phyloP scores from a whole-genome alignment of 2,797 vertebrate species.

The Platalea minor region DNA sequence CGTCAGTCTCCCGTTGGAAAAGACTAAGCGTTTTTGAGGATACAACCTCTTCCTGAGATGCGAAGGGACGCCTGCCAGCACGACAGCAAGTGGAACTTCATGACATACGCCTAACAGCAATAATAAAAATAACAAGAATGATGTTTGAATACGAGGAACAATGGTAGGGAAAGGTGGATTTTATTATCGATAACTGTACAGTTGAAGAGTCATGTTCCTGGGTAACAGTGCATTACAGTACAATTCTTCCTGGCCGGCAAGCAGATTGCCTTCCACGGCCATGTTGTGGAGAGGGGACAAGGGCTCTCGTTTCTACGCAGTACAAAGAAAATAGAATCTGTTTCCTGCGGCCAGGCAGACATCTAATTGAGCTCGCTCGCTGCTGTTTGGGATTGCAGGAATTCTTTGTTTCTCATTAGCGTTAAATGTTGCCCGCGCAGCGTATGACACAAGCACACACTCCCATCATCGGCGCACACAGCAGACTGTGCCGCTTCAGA shows the following conservation, averaged over 20 bases:
- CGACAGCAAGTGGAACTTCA: background rate
- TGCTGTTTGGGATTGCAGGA: background rate
- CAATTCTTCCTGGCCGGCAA: background rate
- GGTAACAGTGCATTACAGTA: background rate
- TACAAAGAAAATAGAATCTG: background rate
- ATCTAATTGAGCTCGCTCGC: background rate
- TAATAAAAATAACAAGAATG: background rate
- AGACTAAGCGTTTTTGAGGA: background rate
- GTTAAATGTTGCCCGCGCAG: background rate
- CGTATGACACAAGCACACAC: background rate
- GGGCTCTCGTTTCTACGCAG: background rate
- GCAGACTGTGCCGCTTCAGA: background rate
- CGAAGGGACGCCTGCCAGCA: background rate
- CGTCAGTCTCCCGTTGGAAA: background rate
- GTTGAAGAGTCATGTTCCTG: background rate
- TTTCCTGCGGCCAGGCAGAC: background rate
- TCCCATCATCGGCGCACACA: accelerated
- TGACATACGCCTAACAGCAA: background rate
- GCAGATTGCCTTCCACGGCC: background rate
- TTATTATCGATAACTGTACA: background rate
- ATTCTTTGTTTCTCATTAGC: background rate
- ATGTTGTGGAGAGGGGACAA: background rate
- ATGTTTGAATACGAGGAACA: background rate
- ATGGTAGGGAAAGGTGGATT: background rate
- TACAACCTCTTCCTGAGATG: background rate